Base-by-base conservation (phyloP, 2,797 vertebrate species). In the Rhabdomys pumilio region DNA sequence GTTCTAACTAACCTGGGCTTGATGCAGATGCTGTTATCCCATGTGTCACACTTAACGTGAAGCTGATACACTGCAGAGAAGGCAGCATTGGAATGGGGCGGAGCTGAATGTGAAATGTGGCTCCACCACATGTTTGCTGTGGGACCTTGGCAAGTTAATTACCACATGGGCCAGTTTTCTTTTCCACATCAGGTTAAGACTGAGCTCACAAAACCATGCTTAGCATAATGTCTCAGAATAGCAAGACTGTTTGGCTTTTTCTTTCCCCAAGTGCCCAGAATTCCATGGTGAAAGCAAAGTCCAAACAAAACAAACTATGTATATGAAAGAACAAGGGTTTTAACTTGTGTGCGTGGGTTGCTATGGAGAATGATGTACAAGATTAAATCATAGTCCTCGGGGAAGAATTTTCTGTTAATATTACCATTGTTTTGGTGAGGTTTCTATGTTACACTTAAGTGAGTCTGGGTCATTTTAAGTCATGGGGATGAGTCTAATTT, bases 11-110 rank as follows among this genome's bases (percentile, higher is more conserved):
- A 19, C 26, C 55, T 91, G 22, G 20, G 50, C 5, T 47, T 1
- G 31, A 10, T 1, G 17, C 0, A 2, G 41, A 34, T 15, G 41
- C 31, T 47, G 31, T 15, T 1, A 0, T 47, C 2, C 2, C 3
- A 0, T 9, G 57, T 9, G 22, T 87, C 26, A 26, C 31, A 31
- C 59, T 73, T 44, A 0, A 22, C 61, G 63, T 14, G 57, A 91
- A 75, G 59, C 80, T 29, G 15, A 31, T 55, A 1, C 0, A 10
- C 67, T 19, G 0, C 53, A n/a, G 47, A 94, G 86, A 55, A 59
- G 63, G 22, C 17, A 13, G 13, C 86, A n/a, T 61, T 50, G 6
- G 79, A n/a, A 41, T 47, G 5, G n/a, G 34, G 19, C 11, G 41
- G 81, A 82, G 59, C 50, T 29, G n/a, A 80, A 20, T 59, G 59